Evolutionary conservation across 2,797 vertebrate species (phyloP), one percentile per base, ranked within the genome.

Genomic region (Avahi laniger): DNA sequence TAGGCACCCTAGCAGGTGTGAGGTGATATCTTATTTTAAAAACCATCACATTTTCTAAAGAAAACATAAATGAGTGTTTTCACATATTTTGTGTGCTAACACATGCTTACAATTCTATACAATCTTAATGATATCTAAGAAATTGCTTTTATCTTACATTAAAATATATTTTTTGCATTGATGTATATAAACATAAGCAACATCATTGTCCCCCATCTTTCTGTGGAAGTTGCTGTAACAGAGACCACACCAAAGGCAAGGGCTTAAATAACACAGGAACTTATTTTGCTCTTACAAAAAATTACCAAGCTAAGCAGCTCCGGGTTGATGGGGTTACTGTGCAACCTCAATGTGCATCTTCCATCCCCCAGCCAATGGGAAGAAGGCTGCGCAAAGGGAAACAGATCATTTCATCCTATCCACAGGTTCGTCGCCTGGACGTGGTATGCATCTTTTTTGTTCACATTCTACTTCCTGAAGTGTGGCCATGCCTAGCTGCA

Each of bases 281-380:
- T 91, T 50, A 43, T 38, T 81, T 76, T 84, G n/a, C 30, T 79
- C 6, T 87, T 76, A 15, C 18, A 76, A 79, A 91, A 92, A 20
- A 2, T 28, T 54, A 35, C n/a, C 0, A 10, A 57, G 59, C 35
- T 65, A 67, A 79, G 38, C 9, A 81, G 28, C 5, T 95, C 38
- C 41, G 57, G 82, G 11, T 15, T 89, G 79, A 15, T 73, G n/a
- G 6, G 35, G 9, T 61, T 92, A 52, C 14, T 9, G 7, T 73
- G 38, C 3, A 70, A 7, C 7, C 20, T 80, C 50, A 65, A 4
- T 18, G 24, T 52, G n/a, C 9, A 22, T 41, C 48, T 52, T 96
- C 28, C 30, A 8, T 61, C 24, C 69, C 26, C 0, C 0, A 52
- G 33, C 1, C 82, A 73, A 22, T 52, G 79, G 57, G 93, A 73